phyloP scores from a whole-genome alignment of 1,140 invertebrate genomes.

The Samia ricini region DNA sequence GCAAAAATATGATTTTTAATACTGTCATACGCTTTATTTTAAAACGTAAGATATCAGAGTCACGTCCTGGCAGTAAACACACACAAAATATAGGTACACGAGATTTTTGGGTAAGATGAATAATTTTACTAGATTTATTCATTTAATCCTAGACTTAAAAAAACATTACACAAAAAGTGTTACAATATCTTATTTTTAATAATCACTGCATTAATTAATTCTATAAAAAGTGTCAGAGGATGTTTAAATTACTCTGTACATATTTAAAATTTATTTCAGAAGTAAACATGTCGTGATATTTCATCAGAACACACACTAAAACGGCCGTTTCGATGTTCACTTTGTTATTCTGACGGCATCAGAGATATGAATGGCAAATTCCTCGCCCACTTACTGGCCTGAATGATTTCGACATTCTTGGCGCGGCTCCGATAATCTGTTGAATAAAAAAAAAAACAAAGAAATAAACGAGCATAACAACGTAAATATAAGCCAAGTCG shows the following conservation, averaged over 20 bases:
- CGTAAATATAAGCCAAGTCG: slow-evolving; percentile 68
- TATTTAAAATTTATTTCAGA: background rate
- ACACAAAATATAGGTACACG: too few relatives aligned
- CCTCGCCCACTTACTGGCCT: slow-evolving; percentile 72
- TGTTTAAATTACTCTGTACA: too few relatives aligned
- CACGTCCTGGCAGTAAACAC: too few relatives aligned
- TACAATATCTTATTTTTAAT: too few relatives aligned
- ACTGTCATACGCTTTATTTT: background rate
- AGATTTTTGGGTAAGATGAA: too few relatives aligned
- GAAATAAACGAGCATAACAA: slow-evolving; percentile 66
- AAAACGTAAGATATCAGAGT: too few relatives aligned
- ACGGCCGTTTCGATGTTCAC: slow-evolving; percentile 27
- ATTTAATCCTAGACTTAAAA: too few relatives aligned
- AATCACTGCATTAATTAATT: too few relatives aligned
- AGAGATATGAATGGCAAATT: slow-evolving; percentile 72
- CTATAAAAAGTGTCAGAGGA: too few relatives aligned
- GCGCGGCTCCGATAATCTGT: slow-evolving; percentile 69
- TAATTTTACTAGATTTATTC: too few relatives aligned
- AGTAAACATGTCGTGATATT: slow-evolving; percentile 3
- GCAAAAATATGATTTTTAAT: background rate
- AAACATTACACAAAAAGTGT: too few relatives aligned
- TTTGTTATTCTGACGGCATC: slow-evolving; percentile 39
- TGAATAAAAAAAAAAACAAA: too few relatives aligned
- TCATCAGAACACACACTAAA: slow-evolving; percentile 3
- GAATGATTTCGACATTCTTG: slow-evolving; percentile 77